Base-by-base conservation (phyloP, 1,140 invertebrate species). In the Apolygus lucorum region DNA sequence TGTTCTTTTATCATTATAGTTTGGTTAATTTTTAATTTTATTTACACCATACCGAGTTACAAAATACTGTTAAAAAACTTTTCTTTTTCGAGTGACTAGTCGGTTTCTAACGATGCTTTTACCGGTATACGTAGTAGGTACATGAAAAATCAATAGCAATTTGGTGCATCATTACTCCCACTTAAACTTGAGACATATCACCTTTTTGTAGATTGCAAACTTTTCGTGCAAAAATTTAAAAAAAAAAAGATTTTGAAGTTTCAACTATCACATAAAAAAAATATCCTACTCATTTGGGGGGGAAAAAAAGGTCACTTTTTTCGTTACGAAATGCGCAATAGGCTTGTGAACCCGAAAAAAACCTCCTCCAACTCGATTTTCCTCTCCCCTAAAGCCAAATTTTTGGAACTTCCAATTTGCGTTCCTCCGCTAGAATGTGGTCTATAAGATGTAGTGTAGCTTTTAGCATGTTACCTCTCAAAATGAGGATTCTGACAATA, bases 371-470 rank as follows among this genome's bases (percentile, higher is more conserved):
- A 59, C 49, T 67, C 67, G 22, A 13, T 62, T 21, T 63, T 28
- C 54, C 26, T 21, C 54, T 68, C 68, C 59, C 49, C 28, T 13
- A 17, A n/a, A 66, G 64, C 64, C 64, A 66, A 66, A 66, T 29
- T 29, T 29, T 21, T 34, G 64, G 64, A 66, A 66, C 63, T 65
- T 63, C 65, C 34, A 54, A 34, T 22, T 14, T 59, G 63, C 64
- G 22, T 67, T 54, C 25, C 69, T 67, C 42, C 69, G 69, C 69
- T 70, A 70, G 69, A 26, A 70, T 70, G 69, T 70, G 69, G 69
- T 70, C 69, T 70, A 70, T 70, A 70, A 67, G 69, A 70, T 70
- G 69, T 70, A 70, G 69, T 29, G 69, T 70, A 70, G 69, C 69
- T 67, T 34, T 49, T 54, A 66, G 64, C 64, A 66, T 66, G 64